Conservation (phyloP, 2,888 invertebrate species). For the Diadegma fenestrale region DNA sequence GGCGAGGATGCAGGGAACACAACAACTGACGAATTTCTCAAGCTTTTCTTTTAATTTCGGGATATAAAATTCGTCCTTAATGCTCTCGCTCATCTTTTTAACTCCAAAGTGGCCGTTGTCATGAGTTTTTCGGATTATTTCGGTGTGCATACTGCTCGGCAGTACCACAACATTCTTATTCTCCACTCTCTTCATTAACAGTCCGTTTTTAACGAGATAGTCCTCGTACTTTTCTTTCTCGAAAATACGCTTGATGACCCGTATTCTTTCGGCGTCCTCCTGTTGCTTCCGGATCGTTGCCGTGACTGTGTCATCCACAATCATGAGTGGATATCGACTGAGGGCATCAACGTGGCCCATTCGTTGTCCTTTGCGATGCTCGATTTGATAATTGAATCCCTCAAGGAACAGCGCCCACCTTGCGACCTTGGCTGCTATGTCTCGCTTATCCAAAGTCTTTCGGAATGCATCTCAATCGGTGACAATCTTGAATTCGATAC, state of each 20-base stretch:
- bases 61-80: slow-evolving; percentile 66
- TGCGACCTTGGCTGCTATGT: slow-evolving; percentile 64
- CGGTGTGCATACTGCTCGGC: slow-evolving; percentile 25
- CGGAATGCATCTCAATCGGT: slow-evolving; percentile 69
- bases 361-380: slow-evolving; percentile 64
- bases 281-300: slow-evolving; percentile 58
- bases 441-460: slow-evolving; percentile 66
- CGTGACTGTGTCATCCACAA: slow-evolving; percentile 34
- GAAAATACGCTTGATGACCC: neutral
- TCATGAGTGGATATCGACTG: slow-evolving; percentile 67
- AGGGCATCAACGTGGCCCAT: slow-evolving; percentile 72
- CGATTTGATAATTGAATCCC: slow-evolving; percentile 58
- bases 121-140: slow-evolving; percentile 60
- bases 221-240: slow-evolving; percentile 27
- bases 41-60: slow-evolving; percentile 62
- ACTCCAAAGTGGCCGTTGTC: slow-evolving; percentile 62
- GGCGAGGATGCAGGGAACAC: slow-evolving; percentile 74
- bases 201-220: slow-evolving; percentile 36
- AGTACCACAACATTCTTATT: slow-evolving; percentile 36
- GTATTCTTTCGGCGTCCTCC: slow-evolving; percentile 41
- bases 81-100: slow-evolving; percentile 54
- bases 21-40: slow-evolving; percentile 64
- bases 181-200: slow-evolving; percentile 39
- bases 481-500: slow-evolving; percentile 60
- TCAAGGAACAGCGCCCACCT: slow-evolving; percentile 70